phyloP scores from a whole-genome alignment of 2,888 invertebrate species.

The Hirudinaria manillensis region DNA sequence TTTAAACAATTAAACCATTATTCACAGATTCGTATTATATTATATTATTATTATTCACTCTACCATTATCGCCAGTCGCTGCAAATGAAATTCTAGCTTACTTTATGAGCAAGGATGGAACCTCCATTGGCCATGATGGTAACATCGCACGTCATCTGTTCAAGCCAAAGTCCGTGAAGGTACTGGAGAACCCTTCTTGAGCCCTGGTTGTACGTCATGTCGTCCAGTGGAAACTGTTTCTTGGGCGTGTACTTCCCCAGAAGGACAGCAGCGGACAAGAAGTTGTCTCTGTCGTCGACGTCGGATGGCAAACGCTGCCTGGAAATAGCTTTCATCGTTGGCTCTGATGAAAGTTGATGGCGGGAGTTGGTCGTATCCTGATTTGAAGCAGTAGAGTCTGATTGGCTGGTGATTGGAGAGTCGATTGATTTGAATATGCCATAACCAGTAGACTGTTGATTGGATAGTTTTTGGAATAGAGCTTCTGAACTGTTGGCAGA shows the following conservation, averaged over 20 bases:
- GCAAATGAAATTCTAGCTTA: not conserved
- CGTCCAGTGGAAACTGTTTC: slow-evolving; percentile 24
- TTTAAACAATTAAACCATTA: not conserved
- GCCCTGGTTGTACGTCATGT: slow-evolving; percentile 31
- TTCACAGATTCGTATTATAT: too few relatives aligned
- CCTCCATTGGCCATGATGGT: slow-evolving; percentile 31
- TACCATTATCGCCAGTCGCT: too few relatives aligned
- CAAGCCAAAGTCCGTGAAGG: slow-evolving; percentile 32
- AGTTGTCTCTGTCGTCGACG: not conserved
- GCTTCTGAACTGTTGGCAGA: not conserved
- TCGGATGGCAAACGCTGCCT: too few relatives aligned
- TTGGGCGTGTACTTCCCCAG: slow-evolving; percentile 20
- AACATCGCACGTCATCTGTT: slow-evolving; percentile 32
- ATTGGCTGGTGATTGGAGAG: not conserved
- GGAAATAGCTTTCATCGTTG: not conserved
- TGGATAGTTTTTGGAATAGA: not conserved
- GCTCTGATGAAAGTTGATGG: not conserved
- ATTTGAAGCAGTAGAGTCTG: not conserved
- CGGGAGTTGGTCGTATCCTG: not conserved
- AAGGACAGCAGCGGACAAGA: slow-evolving; percentile 20
- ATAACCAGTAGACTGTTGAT: not conserved
- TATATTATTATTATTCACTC: too few relatives aligned
- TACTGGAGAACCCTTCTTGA: slow-evolving; percentile 31
- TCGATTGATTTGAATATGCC: not conserved
- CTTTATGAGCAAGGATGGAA: slow-evolving; percentile 30